phyloP scores from a whole-genome alignment of 2,113 vertebrate genomes.

The Cranoglanis bouderius region DNA sequence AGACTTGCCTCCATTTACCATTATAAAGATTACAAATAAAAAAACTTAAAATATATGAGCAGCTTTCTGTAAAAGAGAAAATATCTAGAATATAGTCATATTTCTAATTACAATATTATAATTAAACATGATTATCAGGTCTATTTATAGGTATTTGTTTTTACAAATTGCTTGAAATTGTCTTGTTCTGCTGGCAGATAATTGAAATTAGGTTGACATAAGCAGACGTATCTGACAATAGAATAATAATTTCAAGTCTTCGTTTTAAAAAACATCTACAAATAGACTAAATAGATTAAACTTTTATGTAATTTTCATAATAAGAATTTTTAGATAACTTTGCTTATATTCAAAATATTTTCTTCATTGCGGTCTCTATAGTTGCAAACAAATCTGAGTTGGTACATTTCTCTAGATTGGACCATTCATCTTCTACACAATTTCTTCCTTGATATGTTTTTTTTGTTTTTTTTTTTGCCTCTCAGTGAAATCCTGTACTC shows the following conservation, averaged over 20 bases:
- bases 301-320: neutral
- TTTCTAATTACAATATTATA: neutral
- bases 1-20: neutral
- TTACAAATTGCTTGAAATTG: neutral
- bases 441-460: neutral
- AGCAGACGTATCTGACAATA: neutral
- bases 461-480: neutral
- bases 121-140: neutral
- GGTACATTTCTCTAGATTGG: too few species aligned
- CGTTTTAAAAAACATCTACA: too few species aligned
- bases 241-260: neutral
- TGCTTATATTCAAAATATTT: neutral
- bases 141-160: neutral
- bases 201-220: neutral
- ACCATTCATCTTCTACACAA: too few species aligned
- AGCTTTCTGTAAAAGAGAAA: neutral
- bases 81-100: neutral
- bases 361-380: neutral
- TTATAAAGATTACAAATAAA: neutral
- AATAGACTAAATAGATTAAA: neutral
- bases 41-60: neutral
- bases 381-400: neutral
- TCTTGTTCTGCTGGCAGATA: neutral
- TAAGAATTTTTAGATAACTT: neutral
- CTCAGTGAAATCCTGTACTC: too few species aligned